Conservation (phyloP, 2,797 vertebrate species). For the Prionace glauca region DNA sequence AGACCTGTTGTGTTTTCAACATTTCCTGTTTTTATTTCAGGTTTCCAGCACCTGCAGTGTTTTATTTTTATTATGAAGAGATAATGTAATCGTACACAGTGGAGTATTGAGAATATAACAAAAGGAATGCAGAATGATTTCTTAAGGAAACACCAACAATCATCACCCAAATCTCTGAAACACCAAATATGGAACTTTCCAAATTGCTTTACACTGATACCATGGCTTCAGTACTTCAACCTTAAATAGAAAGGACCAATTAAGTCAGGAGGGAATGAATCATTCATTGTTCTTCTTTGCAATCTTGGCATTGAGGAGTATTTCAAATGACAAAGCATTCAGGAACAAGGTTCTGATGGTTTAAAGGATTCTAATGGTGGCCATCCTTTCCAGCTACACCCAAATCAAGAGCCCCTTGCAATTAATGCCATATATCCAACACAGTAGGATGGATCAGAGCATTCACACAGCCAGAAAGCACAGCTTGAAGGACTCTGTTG, state of each 20-base stretch:
- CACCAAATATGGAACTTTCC: not conserved
- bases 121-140: not conserved
- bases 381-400: not conserved
- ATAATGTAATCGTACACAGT: not conserved
- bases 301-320: not conserved
- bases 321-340: not conserved
- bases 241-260: not conserved
- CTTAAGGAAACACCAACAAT: not conserved
- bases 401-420: not conserved
- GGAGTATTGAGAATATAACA: not conserved
- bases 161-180: not conserved
- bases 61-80: too few species aligned
- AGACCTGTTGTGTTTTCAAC: too few species aligned
- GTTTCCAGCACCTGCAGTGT: too few species aligned
- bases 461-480: not conserved
- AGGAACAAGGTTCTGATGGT: not conserved
- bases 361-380: not conserved
- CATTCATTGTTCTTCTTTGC: not conserved
- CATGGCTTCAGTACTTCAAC: not conserved
- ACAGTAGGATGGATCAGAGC: not conserved
- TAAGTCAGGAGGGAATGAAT: not conserved
- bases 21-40: too few species aligned
- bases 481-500: not conserved
- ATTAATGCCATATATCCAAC: not conserved
- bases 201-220: not conserved